Evolutionary conservation across 2,113 vertebrate genomes (phyloP), one percentile per base, ranked within the genome.

Genomic region (Rhipidura dahli): DNA sequence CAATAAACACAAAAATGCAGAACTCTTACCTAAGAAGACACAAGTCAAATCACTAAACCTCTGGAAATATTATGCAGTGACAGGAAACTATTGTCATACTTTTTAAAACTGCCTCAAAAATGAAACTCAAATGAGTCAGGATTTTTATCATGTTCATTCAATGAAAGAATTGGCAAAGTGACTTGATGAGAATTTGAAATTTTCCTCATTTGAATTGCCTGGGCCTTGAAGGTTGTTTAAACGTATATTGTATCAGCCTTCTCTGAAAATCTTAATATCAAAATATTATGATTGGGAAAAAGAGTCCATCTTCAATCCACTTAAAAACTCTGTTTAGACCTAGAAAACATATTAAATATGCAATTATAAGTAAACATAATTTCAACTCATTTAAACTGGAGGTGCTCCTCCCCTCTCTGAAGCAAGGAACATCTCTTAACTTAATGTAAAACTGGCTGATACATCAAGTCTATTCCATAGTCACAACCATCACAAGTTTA

Each of bases 191-290:
- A 94, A 85, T 96, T 95, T 93, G 22, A 96, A 97, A 85, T 93
- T 93, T 97, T 85, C 33, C 33, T 96, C 53, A 89, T 97, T 96
- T 97, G 89, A 94, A 94, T 77, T 96, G 47, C 76, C 72, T 89
- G 63, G 96, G 59, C 70, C 75, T 95, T 93, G 87, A 95, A 92
- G 89, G 54, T 70, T 86, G 68, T 97, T 95, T 84, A 96, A 95
- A 91, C 66, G 56, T 77, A 94, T 83, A 83, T 63, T 82, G 8
- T 33, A 82, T 54, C 68, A 95, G 50, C 85, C 84, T 95, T 93
- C 68, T 80, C 85, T 53, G 49, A 94, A 96, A 96, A 76, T 72
- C 51, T 95, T 93, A 93, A 85, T 93, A 79, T 95, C 87, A 97
- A 92, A 97, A 87, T 92, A 60, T 80, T 95, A 93, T 84, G 85